These are phyloP conservation scores for Caerostris extrusa DNA, from an alignment of 1,140 invertebrate genomes.

Conservation along the genomic window DNA sequence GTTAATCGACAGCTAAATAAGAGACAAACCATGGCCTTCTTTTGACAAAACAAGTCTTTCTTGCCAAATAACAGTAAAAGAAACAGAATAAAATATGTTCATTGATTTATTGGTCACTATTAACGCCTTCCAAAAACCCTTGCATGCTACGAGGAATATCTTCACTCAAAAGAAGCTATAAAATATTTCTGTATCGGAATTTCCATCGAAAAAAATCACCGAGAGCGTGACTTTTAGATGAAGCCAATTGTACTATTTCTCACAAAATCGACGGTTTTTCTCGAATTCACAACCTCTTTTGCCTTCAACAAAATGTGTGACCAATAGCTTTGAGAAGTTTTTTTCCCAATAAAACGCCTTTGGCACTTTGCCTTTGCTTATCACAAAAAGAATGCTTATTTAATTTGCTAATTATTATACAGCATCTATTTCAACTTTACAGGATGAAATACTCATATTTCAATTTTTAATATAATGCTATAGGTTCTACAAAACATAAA, in stretches of 20 bases:
- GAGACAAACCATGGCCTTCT: background rate
- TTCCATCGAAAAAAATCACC: conserved; percentile 57
- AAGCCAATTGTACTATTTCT: conserved; percentile 67
- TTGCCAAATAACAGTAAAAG: conserved; percentile 27
- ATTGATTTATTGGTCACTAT: conserved; percentile 71
- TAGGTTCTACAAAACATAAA: too few species aligned
- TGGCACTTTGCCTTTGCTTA: background rate
- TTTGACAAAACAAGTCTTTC: background rate
- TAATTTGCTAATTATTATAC: too few species aligned
- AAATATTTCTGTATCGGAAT: conserved; percentile 57
- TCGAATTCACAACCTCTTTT: background rate
- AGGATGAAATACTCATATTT: too few species aligned
- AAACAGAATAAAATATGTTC: background rate
- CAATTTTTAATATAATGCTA: too few species aligned
- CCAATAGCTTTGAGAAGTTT: background rate
- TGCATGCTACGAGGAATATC: background rate
- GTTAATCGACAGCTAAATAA: background rate
- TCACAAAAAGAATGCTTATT: background rate
- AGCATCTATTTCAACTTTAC: too few species aligned
- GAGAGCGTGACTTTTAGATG: conserved; percentile 61
- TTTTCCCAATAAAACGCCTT: background rate
- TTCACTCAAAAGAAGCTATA: conserved; percentile 49
- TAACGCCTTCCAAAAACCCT: conserved; percentile 13
- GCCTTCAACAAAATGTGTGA: background rate
- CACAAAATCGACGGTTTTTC: background rate